Base-by-base conservation (phyloP, 2,888 invertebrate species). In the Nebria salina region DNA sequence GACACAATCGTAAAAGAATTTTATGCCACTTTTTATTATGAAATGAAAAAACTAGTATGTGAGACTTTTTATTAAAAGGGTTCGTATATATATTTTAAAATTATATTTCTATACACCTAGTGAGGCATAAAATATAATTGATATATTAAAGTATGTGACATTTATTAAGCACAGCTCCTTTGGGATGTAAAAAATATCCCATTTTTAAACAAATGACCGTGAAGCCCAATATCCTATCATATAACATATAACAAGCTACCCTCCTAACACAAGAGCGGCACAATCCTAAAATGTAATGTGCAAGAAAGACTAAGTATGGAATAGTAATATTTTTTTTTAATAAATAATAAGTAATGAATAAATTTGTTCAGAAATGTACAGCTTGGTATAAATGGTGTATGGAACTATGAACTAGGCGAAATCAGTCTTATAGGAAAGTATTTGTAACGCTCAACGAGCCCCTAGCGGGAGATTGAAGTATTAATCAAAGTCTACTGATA, bases 101-200 rank as follows among this genome's bases (percentile, higher is more conserved):
- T 66, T 66, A 66, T 66, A 13, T 66, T 25, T 13, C 8, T 7
- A 25, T 70, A 11, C 25, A 26, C 15, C 20, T 65, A 6, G n/a
- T 8, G 7, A 64, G 5, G 43, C 15, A 77, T 25, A 73, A 73
- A 65, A 34, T 72, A 73, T 77, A 77, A 77, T 77, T 72, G 77
- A 77, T 72, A 77, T 73, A 77, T 77, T 66, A 77, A 77, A 70
- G 72, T 72, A 72, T 82, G 77, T 83, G 82, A 77, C 82, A 81
- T 70, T 72, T 80, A 82, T 72, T 74, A 81, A 83, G 81, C 80
- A 20, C 77, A 43, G 72, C 66, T 75, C 54, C 70, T 20, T n/a
- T 15, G 64, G 66, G 82, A 77, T 70, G 76, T 81, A 82, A 82
- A 83, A 82, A 82, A 82, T 81, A 80, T 72, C 77, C 80, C 77